A percentile compares a stretch with the other conserved stretches of the same genome.
phyloP scores from a whole-genome alignment of 2,797 vertebrate species.

The Acipenser oxyrinchus region DNA sequence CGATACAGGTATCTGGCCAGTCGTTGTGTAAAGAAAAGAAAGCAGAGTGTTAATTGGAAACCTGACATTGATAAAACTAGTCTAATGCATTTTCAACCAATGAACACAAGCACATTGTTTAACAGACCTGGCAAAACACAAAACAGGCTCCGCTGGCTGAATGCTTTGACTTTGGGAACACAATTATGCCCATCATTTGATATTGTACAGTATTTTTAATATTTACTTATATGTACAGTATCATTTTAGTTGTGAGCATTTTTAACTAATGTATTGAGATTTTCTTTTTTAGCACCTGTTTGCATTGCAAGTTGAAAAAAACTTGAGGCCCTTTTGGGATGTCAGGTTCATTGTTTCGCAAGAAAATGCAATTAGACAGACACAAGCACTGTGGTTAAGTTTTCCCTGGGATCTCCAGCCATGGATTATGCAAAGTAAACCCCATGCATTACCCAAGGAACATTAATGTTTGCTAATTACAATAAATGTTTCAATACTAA shows the following conservation, averaged over 20 bases:
- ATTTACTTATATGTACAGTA: background rate
- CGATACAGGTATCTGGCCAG: constrained; percentile 27
- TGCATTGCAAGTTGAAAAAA: too few relatives aligned
- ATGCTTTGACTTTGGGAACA: background rate
- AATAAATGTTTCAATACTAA: background rate
- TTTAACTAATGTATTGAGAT: background rate
- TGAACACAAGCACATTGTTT: constrained; percentile 1
- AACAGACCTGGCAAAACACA: constrained; percentile 4
- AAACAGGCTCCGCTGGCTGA: background rate
- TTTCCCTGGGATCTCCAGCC: background rate
- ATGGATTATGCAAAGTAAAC: background rate
- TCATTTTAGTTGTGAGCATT: background rate
- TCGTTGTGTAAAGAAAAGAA: constrained; percentile 12
- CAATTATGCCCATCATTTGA: background rate
- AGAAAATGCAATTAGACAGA: background rate
- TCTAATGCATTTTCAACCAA: constrained; percentile 11
- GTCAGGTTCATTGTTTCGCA: background rate
- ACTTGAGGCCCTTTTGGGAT: background rate
- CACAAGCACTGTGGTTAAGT: background rate
- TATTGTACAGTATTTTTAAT: background rate
- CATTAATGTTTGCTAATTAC: background rate
- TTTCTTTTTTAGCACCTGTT: background rate
- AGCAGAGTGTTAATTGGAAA: constrained; percentile 20
- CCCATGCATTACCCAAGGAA: background rate
- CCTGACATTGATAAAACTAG: constrained; percentile 10